These are phyloP conservation scores for Mystacides longicornis DNA, from an alignment of 2,888 invertebrate genomes.

Conservation along the genomic window DNA sequence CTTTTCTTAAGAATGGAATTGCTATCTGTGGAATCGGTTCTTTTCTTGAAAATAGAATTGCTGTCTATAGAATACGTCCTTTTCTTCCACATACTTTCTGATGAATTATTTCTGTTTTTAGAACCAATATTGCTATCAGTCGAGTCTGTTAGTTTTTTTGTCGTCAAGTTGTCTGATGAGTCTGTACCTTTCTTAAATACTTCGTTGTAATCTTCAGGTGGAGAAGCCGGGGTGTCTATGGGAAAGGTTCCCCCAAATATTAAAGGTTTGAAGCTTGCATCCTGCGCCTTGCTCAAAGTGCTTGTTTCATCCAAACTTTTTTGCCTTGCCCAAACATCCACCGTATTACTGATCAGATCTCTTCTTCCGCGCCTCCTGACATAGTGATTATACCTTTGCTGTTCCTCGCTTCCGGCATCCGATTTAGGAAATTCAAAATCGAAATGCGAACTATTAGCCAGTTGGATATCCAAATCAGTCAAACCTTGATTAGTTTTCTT, in stretches of 20 bases:
- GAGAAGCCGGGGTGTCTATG: conserved; percentile 62
- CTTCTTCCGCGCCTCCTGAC: conserved; percentile 30
- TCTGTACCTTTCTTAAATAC: background rate
- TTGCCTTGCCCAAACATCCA: conserved; percentile 53
- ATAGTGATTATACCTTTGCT: conserved; percentile 21
- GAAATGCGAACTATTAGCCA: conserved; percentile 33
- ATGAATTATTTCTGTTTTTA: background rate
- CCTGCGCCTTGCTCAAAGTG: conserved; percentile 26
- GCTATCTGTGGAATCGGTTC: background rate
- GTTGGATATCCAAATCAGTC: conserved; percentile 34
- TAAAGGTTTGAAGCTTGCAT: conserved; percentile 50
- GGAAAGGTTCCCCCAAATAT: conserved; percentile 83
- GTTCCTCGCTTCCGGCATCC: conserved; percentile 11
- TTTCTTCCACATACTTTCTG: background rate
- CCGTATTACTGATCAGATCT: conserved; percentile 54
- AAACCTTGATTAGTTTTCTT: conserved; percentile 11
- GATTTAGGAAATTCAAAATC: conserved; percentile 29
- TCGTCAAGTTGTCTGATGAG: background rate
- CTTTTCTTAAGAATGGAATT: conserved; percentile 7
- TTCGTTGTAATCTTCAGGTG: conserved; percentile 25
- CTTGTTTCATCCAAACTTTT: conserved; percentile 34
- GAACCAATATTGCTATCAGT: background rate
- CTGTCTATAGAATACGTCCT: background rate
- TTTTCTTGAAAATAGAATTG: background rate
- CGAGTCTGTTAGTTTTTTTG: background rate